Conservation (phyloP, 2,888 invertebrate genomes). For the Lampropteryx suffumata region DNA sequence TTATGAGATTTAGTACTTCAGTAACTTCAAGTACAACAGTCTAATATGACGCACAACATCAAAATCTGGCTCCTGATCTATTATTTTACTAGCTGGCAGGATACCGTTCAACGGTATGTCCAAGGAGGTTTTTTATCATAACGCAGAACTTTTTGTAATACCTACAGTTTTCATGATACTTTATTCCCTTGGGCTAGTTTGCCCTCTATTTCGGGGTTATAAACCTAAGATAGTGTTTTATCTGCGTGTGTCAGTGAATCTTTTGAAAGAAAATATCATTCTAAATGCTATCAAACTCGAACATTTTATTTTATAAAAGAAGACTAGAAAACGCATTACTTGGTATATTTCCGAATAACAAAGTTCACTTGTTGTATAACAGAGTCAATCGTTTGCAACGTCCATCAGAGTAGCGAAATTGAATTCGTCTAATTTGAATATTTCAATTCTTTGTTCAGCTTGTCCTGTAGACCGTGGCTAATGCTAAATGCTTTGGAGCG, state of each 20-base stretch:
- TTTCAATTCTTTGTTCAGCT: conserved; percentile 18
- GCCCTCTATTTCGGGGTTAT: conserved; percentile 25
- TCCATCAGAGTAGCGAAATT: conserved; percentile 17
- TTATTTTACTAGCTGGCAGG: conserved; percentile 19
- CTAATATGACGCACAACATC: conserved; percentile 1
- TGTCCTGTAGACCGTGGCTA: conserved; percentile 36
- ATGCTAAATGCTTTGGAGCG: conserved; percentile 25
- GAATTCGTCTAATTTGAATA: conserved; percentile 42
- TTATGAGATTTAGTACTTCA: too few species aligned
- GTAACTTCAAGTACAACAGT: too few species aligned
- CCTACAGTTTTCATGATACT: conserved; percentile 30
- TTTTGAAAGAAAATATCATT: conserved; percentile 14
- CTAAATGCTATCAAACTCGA: too few species aligned
- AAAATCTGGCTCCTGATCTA: background rate
- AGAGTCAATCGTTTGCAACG: conserved; percentile 20
- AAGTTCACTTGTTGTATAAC: background rate
- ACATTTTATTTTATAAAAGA: too few species aligned
- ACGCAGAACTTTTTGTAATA: conserved; percentile 33
- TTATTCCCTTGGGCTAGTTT: conserved; percentile 25
- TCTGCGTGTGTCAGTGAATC: conserved; percentile 8
- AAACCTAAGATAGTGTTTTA: conserved; percentile 24
- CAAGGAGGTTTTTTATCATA: conserved; percentile 40
- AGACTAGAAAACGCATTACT: too few species aligned
- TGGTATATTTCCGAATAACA: too few species aligned
- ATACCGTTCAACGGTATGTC: conserved; percentile 32